Evolutionary conservation across 2,113 vertebrate species (phyloP), one percentile per base, ranked within the genome.

Genomic region (Melanostigma gelatinosum): DNA sequence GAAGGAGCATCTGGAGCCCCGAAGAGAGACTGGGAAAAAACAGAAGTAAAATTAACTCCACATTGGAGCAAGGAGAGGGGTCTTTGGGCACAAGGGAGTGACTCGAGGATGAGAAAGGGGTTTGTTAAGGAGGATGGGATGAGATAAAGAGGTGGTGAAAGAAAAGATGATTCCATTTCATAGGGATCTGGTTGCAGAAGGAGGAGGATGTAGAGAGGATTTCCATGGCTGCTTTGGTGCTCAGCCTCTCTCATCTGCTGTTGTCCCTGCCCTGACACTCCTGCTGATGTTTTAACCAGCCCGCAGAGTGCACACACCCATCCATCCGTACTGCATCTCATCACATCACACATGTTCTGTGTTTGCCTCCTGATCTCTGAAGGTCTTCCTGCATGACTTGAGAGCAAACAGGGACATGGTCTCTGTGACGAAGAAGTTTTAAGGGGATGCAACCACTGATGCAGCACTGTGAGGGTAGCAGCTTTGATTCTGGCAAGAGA

Each of bases 121-220:
- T 72, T 83, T 82, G 82, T 85, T 81, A 71, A 76, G 85, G 67
- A 82, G 85, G 87, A 88, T 68, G 75, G 65, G 73, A 61, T 75
- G 83, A 84, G 85, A 78, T 64, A 63, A 82, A 65, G 79, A 85
- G 71, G 66, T 55, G 63, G 58, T 75, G 85, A 80, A 73, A 73
- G 80, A 36, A 82, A 92, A 91, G 78, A 90, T 87, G 84, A 92
- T 85, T 89, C 76, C 72, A 85, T 93, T 92, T 94, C 91, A 88
- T 82, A 92, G 90, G 87, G 79, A 91, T 93, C 80, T 88, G 84
- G 52, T 44, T 42, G 84, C 73, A 78, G 65, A 52, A 77, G 76
- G 69, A 75, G 75, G 75, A 83, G 77, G 68, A 73, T 79, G 83
- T 55, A 48, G 73, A 75, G 69, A 85, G 82, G 85, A 90, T 92